Conservation (phyloP, 2,113 vertebrate species). For the Cnemophilus loriae region DNA sequence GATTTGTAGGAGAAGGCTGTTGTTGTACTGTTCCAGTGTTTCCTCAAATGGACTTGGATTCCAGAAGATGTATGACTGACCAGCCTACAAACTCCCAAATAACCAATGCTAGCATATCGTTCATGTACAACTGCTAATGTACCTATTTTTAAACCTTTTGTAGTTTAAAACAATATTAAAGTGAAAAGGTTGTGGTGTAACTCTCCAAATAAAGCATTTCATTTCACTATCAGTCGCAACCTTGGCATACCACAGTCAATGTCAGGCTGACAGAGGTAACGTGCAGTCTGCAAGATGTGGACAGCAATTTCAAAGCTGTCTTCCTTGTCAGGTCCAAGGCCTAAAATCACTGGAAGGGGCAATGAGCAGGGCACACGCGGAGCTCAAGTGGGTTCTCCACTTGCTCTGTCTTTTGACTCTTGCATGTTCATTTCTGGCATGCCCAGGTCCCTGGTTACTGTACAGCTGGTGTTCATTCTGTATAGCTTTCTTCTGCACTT, state of each 20-base stretch:
- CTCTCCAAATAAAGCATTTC: not conserved
- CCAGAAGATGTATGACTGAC: not conserved
- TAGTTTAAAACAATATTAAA: not conserved
- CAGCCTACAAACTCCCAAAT: not conserved
- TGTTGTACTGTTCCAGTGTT: not conserved
- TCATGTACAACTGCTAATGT: not conserved
- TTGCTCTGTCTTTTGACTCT: not conserved
- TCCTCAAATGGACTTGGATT: not conserved
- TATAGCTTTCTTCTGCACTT: not conserved
- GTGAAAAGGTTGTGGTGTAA: not conserved
- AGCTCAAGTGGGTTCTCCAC: not conserved
- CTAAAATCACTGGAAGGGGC: not conserved
- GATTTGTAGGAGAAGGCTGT: not conserved
- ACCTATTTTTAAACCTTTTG: not conserved
- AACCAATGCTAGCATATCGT: not conserved
- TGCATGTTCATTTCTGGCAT: accelerated
- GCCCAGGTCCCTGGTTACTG: not conserved
- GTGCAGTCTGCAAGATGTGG: not conserved
- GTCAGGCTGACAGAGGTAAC: not conserved
- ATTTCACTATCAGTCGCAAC: not conserved
- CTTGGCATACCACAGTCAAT: not conserved
- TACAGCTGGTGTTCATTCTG: too few species aligned
- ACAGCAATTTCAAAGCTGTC: not conserved
- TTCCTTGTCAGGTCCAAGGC: not conserved
- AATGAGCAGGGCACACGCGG: not conserved